Conservation (phyloP, 2,113 vertebrate species). For the Eonycteris spelaea region DNA sequence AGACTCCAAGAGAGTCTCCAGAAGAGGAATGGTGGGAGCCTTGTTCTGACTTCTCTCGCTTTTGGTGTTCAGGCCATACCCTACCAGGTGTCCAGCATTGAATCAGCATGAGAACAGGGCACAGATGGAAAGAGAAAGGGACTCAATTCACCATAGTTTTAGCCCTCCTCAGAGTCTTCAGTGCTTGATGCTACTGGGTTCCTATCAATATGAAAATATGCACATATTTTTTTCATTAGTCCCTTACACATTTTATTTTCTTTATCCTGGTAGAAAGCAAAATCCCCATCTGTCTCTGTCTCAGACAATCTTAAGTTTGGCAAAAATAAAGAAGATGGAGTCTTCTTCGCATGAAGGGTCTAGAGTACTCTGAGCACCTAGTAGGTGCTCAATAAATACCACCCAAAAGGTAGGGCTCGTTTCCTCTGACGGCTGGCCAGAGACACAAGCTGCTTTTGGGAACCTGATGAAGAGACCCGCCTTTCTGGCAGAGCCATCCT, state of each 20-base stretch:
- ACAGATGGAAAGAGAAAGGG: neutral
- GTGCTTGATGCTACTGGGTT: neutral
- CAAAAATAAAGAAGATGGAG: neutral
- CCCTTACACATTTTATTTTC: neutral
- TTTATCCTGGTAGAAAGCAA: constrained; percentile 39
- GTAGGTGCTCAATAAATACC: constrained; percentile 54
- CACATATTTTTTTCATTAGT: neutral
- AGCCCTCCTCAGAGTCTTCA: neutral
- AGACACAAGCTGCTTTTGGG: constrained; percentile 60
- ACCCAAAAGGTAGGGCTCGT: neutral
- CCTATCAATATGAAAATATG: neutral
- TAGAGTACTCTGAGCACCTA: neutral
- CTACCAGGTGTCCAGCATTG: neutral
- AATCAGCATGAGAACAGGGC: neutral
- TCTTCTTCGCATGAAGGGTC: constrained; percentile 11
- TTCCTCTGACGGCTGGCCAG: constrained; percentile 33
- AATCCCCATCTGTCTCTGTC: neutral
- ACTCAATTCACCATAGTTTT: neutral
- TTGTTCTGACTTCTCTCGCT: neutral
- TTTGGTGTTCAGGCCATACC: neutral
- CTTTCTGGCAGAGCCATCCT: constrained; percentile 71
- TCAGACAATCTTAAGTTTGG: constrained; percentile 1
- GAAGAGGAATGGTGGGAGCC: neutral
- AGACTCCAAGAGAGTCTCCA: neutral
- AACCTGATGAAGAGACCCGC: constrained; percentile 72